Evolutionary conservation across 2,113 vertebrate genomes (phyloP).

Genomic region (Ammodramus savannarum): DNA sequence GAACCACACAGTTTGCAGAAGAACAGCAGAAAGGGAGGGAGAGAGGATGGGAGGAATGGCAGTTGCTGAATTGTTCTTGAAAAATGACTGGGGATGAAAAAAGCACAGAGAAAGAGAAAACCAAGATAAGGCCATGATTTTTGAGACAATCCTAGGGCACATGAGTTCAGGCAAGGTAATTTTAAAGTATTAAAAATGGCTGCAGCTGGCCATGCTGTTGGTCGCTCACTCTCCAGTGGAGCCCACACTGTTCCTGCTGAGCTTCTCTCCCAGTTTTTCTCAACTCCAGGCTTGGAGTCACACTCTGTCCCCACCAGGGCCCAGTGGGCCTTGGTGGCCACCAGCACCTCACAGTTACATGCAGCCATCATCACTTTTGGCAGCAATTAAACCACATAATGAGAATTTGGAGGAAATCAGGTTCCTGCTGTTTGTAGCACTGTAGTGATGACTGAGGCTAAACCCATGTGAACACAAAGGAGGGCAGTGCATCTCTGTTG

Average conservation of each 20-base stretch:
- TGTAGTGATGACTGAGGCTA: not conserved
- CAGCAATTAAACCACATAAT: accelerated
- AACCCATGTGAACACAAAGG: accelerated
- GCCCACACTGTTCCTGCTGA: not conserved
- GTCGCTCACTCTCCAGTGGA: not conserved
- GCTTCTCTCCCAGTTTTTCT: not conserved
- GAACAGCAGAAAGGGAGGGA: not conserved
- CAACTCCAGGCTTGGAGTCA: not conserved
- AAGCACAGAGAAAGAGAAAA: not conserved
- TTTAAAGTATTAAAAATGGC: not conserved
- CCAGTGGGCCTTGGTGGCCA: accelerated
- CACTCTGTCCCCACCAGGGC: not conserved
- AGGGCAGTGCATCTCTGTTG: not conserved
- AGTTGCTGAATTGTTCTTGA: not conserved
- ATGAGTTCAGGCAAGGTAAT: not conserved
- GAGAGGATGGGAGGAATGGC: accelerated
- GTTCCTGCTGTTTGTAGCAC: not conserved
- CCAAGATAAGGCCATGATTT: not conserved
- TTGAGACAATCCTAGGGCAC: not conserved
- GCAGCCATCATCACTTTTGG: accelerated
- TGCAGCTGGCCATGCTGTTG: not conserved
- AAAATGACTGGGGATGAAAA: not conserved
- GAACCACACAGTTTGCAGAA: not conserved
- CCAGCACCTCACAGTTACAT: accelerated
- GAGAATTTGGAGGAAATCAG: not conserved